Conservation (phyloP, 2,113 vertebrate genomes). For the Colaptes auratus region DNA sequence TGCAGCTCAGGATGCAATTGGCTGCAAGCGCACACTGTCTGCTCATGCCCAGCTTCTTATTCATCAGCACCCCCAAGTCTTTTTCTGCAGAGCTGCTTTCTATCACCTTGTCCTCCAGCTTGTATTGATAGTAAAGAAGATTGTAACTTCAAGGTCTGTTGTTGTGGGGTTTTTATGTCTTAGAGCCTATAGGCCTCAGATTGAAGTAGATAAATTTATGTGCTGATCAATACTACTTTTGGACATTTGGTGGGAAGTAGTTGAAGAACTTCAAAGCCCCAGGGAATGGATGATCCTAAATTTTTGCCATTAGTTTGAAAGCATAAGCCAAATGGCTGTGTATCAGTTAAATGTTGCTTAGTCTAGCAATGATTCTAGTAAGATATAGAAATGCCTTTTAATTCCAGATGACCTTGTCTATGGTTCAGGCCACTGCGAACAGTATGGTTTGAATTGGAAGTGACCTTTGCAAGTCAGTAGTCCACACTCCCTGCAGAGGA, state of each 20-base stretch:
- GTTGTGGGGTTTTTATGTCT: not conserved
- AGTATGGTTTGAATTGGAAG: not conserved
- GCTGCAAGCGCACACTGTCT: no score
- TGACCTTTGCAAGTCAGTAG: not conserved
- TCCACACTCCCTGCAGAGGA: accelerated
- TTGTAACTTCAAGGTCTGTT: no score
- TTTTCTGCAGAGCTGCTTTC: no score
- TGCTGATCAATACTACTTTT: not conserved
- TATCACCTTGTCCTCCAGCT: no score
- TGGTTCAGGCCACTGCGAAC: not conserved
- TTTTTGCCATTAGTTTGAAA: not conserved
- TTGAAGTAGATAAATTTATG: not conserved
- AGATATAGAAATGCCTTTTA: not conserved
- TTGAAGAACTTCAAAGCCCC: not conserved
- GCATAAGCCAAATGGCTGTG: not conserved
- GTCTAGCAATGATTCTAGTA: not conserved
- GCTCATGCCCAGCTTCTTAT: no score
- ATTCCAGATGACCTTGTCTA: not conserved
- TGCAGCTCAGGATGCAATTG: no score
- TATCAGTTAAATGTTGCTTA: not conserved
- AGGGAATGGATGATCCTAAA: not conserved
- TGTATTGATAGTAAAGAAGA: no score
- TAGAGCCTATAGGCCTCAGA: not conserved
- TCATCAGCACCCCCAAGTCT: no score
- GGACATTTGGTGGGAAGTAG: not conserved